Conservation (phyloP, 2,797 vertebrate genomes). For the Brachyrhaphis roseni region DNA sequence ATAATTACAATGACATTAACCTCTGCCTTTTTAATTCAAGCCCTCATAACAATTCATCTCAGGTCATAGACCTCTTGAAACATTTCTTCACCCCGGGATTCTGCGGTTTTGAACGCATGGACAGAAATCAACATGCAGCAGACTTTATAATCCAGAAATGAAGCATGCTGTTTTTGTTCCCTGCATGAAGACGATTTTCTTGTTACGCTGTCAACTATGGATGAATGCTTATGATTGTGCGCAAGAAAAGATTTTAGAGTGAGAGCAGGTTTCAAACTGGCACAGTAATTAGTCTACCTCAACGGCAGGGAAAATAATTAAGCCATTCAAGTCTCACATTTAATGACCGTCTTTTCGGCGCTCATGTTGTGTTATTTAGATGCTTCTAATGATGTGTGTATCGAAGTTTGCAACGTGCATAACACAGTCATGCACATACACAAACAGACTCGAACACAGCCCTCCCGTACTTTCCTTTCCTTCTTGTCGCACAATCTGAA, state of each 20-base stretch:
- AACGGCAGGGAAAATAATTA: slow-evolving; percentile 70
- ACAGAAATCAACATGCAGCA: slow-evolving; percentile 43
- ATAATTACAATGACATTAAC: slow-evolving; percentile 85
- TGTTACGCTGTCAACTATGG: slow-evolving; percentile 31
- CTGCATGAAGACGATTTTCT: slow-evolving; percentile 40
- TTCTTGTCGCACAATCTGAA: slow-evolving; percentile 51
- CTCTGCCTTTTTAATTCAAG: slow-evolving; percentile 79
- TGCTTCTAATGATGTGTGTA: slow-evolving; percentile 72
- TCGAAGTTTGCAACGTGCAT: slow-evolving; percentile 34
- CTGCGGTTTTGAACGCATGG: slow-evolving; percentile 27
- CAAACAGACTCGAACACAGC: slow-evolving; percentile 8
- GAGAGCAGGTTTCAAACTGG: slow-evolving; percentile 58
- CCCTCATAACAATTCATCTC: slow-evolving; percentile 65
- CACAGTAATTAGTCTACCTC: slow-evolving; percentile 73
- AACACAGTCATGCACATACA: slow-evolving; percentile 23
- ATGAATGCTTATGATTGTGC: slow-evolving; percentile 25
- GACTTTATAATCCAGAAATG: slow-evolving; percentile 40
- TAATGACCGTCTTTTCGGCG: slow-evolving; percentile 65
- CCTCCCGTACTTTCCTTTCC: slow-evolving; percentile 21
- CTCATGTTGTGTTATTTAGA: slow-evolving; percentile 69
- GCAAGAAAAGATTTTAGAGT: slow-evolving; percentile 34
- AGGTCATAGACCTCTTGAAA: slow-evolving; percentile 59
- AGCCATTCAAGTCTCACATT: slow-evolving; percentile 69
- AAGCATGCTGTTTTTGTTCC: slow-evolving; percentile 31
- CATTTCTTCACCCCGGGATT: slow-evolving; percentile 54